A percentile compares a stretch with the other conserved stretches of the same genome.
phyloP scores from a whole-genome alignment of 2,113 vertebrate species.

The Opisthocomus hoazin region DNA sequence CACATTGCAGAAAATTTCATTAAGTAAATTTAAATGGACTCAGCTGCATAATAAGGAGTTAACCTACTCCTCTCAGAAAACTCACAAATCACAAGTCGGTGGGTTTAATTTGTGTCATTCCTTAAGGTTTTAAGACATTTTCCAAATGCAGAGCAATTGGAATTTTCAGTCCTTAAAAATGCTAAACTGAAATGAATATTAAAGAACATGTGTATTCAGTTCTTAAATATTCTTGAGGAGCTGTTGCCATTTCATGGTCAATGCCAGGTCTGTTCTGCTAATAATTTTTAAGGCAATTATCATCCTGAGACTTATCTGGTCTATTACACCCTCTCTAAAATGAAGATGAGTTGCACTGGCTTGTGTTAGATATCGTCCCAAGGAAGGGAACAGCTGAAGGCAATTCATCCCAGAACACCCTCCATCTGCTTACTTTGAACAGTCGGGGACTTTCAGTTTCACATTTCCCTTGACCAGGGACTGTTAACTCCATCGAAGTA shows the following conservation, averaged over 20 bases:
- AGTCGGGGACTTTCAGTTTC: not conserved
- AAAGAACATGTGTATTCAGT: not conserved
- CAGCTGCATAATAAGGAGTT: not conserved
- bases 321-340: conserved; percentile 9
- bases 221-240: not conserved
- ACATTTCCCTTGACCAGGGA: not conserved
- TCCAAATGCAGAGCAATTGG: not conserved
- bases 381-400: not conserved
- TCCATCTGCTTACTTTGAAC: not conserved
- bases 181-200: not conserved
- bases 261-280: not conserved
- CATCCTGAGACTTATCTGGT: not conserved
- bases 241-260: not conserved
- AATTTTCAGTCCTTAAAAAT: not conserved
- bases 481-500: not conserved
- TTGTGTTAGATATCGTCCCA: not conserved
- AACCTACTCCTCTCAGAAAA: not conserved
- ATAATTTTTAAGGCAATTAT: conserved; percentile 3
- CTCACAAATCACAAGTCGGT: not conserved
- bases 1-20: not conserved
- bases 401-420: not conserved
- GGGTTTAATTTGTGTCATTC: not conserved
- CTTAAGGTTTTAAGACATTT: not conserved
- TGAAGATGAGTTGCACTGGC: not conserved
- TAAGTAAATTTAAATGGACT: not conserved